Percentiles rank a stretch among this genome's conserved stretches.
Conservation (phyloP, 2,113 vertebrate genomes). For the Elephantulus edwardii region DNA sequence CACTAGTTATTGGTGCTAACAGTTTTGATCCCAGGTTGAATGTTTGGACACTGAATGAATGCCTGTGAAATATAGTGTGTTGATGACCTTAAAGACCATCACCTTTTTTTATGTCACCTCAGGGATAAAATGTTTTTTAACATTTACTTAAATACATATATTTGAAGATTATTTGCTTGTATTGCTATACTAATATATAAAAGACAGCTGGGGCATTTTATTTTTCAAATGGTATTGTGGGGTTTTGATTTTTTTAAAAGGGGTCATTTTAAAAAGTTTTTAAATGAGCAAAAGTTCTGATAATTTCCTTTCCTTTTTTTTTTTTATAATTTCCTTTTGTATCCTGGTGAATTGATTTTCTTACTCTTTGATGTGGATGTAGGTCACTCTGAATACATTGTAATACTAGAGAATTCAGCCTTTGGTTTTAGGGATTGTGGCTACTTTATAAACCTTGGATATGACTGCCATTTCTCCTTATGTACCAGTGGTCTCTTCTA, state of each 20-base stretch:
- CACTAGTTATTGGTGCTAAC: not conserved
- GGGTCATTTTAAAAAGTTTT: not conserved
- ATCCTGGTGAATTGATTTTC: not conserved
- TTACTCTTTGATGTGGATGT: not conserved
- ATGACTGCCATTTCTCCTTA: not conserved
- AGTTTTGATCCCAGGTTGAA: not conserved
- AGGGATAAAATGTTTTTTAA: slow-evolving; percentile 10
- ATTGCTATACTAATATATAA: not conserved
- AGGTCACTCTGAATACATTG: not conserved
- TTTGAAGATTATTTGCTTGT: not conserved
- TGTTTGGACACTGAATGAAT: not conserved
- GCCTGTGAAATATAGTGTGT: not conserved
- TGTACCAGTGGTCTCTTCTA: not conserved
- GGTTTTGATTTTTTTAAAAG: too few species aligned
- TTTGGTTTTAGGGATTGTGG: not conserved
- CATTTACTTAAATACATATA: not conserved
- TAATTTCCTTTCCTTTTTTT: not conserved
- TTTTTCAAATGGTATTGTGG: too few species aligned
- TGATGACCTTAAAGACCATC: not conserved
- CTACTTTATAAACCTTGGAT: not conserved
- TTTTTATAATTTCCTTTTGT: not conserved
- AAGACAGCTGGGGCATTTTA: not conserved
- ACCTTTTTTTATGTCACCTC: not conserved
- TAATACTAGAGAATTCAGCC: not conserved
- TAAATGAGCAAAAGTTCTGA: not conserved